Evolutionary conservation across 1,140 invertebrate species (phyloP), one percentile per base, ranked within the genome.

Genomic region (Gonioctena quinquepunctata): DNA sequence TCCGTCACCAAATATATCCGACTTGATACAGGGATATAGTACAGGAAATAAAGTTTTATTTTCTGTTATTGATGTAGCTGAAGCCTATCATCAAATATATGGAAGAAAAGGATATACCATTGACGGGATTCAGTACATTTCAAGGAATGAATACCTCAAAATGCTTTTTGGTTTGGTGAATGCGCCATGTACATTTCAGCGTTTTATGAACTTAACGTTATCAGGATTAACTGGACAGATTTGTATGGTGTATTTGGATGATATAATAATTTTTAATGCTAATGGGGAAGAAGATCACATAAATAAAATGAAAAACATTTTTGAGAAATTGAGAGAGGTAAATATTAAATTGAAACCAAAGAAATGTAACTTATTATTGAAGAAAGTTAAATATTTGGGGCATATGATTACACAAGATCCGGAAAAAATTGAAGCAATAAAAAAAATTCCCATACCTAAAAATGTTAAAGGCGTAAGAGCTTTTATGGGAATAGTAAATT

Each of bases 331-430:
- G 21, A 25, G 33, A 28, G 11, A 62, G 27, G 61, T 65, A 22
- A 72, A 68, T 21, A 42, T 42, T n/a, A 42, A 42, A 42, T 18
- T 72, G 2, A 64, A 68, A 48, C 52, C 18, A 3, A 25, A 25
- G 4, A 72, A 69, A 59, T 64, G 25, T 21, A 21, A 42, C 18
- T n/a, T n/a, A n/a, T n/a, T n/a, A n/a, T 72, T 72, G 1, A 52
- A 63, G 23, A 42, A 60, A n/a, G n/a, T 69, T 6, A 69, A 65
- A 50, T 61, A 64, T 59, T 52, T 72, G 50, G 71, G 68, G 18
- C 71, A 72, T 26, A 33, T 69, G 23, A 49, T 72, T 16, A 56
- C n/a, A n/a, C 13, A 21, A 26, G 26, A 72, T 49, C 54, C 60
- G 18, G 71, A 72, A 6, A 72, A 65, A 66, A 25, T 65, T 50